A percentile compares a stretch with the other conserved stretches of the same genome.
These are phyloP conservation scores for Ethmia dodecea DNA, from an alignment of 2,888 invertebrate genomes.

Conservation along the genomic window DNA sequence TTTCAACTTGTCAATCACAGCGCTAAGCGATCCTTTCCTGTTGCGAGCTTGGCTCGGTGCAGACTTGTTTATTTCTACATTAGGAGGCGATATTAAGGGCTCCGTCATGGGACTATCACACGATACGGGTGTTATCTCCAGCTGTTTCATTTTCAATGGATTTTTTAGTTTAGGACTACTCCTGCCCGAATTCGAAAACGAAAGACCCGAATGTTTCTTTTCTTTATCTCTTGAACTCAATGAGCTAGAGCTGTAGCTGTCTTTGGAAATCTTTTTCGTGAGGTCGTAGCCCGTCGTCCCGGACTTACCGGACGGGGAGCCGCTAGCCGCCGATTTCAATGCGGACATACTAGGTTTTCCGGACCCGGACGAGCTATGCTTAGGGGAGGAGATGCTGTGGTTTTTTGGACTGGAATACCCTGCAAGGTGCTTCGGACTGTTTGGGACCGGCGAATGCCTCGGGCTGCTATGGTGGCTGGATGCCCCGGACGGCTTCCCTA, in stretches of 20 bases:
- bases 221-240: slow-evolving; percentile 72
- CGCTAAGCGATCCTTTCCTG: slow-evolving; percentile 86
- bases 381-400: slow-evolving; percentile 88
- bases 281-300: slow-evolving; percentile 72
- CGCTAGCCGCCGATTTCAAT: slow-evolving; percentile 86
- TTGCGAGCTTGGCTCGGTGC: slow-evolving; percentile 80
- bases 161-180: slow-evolving; percentile 83
- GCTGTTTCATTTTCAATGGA: slow-evolving; percentile 82
- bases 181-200: slow-evolving; percentile 73
- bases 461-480: slow-evolving; percentile 81
- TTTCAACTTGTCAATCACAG: slow-evolving; percentile 92
- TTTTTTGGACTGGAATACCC: slow-evolving; percentile 87
- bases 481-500: slow-evolving; percentile 69
- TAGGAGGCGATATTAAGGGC: slow-evolving; percentile 68
- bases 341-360: slow-evolving; percentile 95
- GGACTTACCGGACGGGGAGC: slow-evolving; percentile 81
- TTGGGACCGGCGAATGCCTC: slow-evolving; percentile 86
- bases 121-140: slow-evolving; percentile 78
- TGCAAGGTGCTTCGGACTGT: slow-evolving; percentile 85
- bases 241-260: slow-evolving; percentile 59
- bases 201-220: slow-evolving; percentile 70
- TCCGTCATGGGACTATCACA: slow-evolving; percentile 66
- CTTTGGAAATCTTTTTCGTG: slow-evolving; percentile 75
- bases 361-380: slow-evolving; percentile 84
- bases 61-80: slow-evolving; percentile 78